phyloP scores from a whole-genome alignment of 2,113 vertebrate species.

The Dolichallabes microphthalmus region DNA sequence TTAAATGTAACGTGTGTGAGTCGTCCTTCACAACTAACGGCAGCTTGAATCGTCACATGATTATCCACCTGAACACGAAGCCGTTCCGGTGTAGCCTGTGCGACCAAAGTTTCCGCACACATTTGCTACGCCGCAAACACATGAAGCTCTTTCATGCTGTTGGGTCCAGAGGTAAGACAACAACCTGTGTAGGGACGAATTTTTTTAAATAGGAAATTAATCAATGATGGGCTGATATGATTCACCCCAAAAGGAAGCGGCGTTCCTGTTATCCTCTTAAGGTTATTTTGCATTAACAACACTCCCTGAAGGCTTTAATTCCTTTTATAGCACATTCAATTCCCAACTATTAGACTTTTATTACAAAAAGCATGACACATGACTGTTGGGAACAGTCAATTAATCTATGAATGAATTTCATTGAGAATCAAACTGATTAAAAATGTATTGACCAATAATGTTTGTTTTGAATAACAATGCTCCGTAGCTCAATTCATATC shows the following conservation, averaged over 20 bases:
- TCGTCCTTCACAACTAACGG: slow-evolving; percentile 95
- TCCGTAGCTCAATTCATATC: no score
- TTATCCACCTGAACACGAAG: slow-evolving; percentile 87
- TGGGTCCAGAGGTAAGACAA: slow-evolving; percentile 71
- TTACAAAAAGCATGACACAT: neutral
- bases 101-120: slow-evolving; percentile 89
- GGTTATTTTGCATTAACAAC: neutral
- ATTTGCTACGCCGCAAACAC: slow-evolving; percentile 89
- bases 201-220: neutral
- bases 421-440: no score
- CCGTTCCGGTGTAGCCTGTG: slow-evolving; percentile 92
- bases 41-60: slow-evolving; percentile 94
- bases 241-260: neutral
- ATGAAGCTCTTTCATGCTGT: slow-evolving; percentile 87
- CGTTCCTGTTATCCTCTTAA: neutral
- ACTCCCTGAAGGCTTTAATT: neutral
- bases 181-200: neutral
- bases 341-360: neutral
- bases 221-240: neutral
- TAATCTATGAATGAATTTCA: no score
- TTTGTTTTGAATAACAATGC: no score
- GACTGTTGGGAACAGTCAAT: no score
- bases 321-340: neutral
- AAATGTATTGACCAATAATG: no score
- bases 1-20: slow-evolving; percentile 86